phyloP scores from a whole-genome alignment of 2,888 invertebrate genomes.

The Caenorhabditis sp. region DNA sequence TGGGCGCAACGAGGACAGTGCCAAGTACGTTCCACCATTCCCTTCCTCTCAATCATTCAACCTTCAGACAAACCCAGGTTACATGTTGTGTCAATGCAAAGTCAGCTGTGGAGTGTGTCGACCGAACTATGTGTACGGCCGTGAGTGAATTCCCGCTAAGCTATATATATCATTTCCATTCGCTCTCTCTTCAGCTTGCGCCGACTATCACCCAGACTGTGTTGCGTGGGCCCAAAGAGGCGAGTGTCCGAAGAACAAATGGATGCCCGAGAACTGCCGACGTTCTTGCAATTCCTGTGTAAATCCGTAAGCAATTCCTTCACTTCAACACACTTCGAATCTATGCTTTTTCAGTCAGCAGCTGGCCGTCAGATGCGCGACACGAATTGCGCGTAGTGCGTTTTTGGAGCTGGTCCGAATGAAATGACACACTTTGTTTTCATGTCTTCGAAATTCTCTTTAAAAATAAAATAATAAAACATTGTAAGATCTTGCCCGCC shows the following conservation, averaged over 20 bases:
- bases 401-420: slow-evolving; percentile 49
- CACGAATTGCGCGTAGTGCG: slow-evolving; percentile 30
- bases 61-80: slow-evolving; percentile 60
- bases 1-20: slow-evolving; percentile 70
- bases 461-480: not conserved
- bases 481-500: not conserved
- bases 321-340: not conserved
- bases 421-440: slow-evolving; percentile 10
- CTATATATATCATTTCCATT: not conserved
- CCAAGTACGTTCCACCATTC: slow-evolving; percentile 6
- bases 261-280: slow-evolving; percentile 67
- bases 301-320: slow-evolving; percentile 9
- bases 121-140: slow-evolving; percentile 68
- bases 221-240: slow-evolving; percentile 62
- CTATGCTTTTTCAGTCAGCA: slow-evolving; percentile 36
- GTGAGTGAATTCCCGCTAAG: slow-evolving; percentile 23
- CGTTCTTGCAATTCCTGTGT: slow-evolving; percentile 64
- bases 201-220: slow-evolving; percentile 68
- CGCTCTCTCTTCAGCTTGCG: slow-evolving; percentile 51
- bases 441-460: not conserved
- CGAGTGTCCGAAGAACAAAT: slow-evolving; percentile 67
- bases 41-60: too few species aligned
- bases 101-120: slow-evolving; percentile 72
- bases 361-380: slow-evolving; percentile 43
- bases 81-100: slow-evolving; percentile 72